Conservation (phyloP, 2,888 invertebrate species). For the Nymphalis polychloros region DNA sequence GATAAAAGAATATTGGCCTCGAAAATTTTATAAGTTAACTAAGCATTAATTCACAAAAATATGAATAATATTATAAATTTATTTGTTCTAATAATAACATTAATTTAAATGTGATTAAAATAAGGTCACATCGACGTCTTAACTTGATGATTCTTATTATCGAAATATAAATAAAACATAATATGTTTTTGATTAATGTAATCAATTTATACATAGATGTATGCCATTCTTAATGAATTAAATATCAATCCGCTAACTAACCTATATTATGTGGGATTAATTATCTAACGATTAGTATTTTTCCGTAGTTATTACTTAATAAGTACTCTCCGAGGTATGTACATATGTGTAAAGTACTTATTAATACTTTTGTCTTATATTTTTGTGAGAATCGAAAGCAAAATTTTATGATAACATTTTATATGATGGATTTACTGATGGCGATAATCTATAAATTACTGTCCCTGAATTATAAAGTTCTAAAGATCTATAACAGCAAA, state of each 20-base stretch:
- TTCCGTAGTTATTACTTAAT: not conserved
- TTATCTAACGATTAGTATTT: not conserved
- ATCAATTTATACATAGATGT: constrained; percentile 30
- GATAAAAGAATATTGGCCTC: constrained; percentile 58
- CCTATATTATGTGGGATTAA: not conserved
- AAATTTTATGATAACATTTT: too few species aligned
- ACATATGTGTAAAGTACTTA: too few species aligned
- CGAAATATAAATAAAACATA: not conserved
- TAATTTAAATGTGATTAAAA: not conserved
- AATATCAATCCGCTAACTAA: not conserved
- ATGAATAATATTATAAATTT: not conserved
- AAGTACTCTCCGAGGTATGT: too few species aligned
- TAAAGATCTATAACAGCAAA: too few species aligned
- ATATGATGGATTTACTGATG: too few species aligned
- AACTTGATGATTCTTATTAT: not conserved
- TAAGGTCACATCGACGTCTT: too few species aligned
- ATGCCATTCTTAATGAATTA: constrained; percentile 1
- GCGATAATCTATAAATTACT: too few species aligned
- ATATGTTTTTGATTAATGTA: not conserved
- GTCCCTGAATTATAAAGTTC: too few species aligned
- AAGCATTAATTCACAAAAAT: not conserved
- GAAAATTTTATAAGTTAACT: constrained; percentile 20
- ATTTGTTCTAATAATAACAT: not conserved
- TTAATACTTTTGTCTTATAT: too few species aligned
- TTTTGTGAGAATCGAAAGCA: too few species aligned